Evolutionary conservation across 2,888 invertebrate genomes (phyloP), one percentile per base, ranked within the genome.

Genomic region (Tinea semifulvella): DNA sequence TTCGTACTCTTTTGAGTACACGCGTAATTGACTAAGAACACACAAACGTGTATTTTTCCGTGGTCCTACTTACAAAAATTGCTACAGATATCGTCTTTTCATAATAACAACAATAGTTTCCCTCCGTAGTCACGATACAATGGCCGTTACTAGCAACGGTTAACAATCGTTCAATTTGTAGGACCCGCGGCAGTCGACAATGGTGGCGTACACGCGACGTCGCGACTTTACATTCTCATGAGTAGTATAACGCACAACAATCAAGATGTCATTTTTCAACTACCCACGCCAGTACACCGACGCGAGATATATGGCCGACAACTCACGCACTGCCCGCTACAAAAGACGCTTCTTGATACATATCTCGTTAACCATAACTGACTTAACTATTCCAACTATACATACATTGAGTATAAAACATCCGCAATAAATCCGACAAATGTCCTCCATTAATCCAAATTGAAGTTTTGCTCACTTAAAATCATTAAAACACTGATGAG

Each of bases 211-310:
- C 77, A 75, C 75, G 75, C 76, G 74, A 76, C 68, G 60, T 61
- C 60, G 58, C 54, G 55, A 56, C 61, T 58, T 66, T 61, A 73
- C 72, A 73, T 76, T 76, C 76, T 73, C 76, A 74, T 76, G 71
- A 74, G 72, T 70, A 68, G 75, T 74, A 75, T 77, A 77, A 74
- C 76, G 72, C 68, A 69, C 69, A 77, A 79, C 79, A 80, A 80
- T 79, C 79, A 79, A 79, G 80, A 80, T 80, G 79, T 80, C 77
- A 80, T 80, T 79, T 80, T 79, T 80, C 79, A 80, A 76, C 80
- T 76, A 75, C 79, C 80, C 79, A 80, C 80, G 73, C 76, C 53
- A 65, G 63, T 60, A 66, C 68, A 63, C 63, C 57, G 59, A 53
- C 56, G 57, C 60, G 58, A 76, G 74, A 79, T 75, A 70, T 80